Conservation (phyloP, 2,797 vertebrate genomes). For the Notolepis coatsorum region DNA sequence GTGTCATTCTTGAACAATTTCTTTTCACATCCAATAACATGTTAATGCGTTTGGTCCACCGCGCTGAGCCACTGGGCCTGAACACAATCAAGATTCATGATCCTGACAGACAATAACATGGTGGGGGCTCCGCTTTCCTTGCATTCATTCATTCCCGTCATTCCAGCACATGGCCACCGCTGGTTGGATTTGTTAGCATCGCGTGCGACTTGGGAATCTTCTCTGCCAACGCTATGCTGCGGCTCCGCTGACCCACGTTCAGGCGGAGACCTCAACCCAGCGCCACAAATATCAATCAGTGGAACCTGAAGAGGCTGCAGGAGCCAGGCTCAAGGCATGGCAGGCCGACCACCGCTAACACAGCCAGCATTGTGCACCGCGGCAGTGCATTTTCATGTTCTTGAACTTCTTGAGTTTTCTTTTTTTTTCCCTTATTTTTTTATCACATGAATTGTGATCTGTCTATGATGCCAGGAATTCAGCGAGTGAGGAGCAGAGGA, state of each 20-base stretch:
- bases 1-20: no score
- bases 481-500: conserved; percentile 16
- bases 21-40: no score
- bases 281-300: conserved; percentile 17
- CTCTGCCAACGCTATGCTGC: neutral
- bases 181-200: neutral
- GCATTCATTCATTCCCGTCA: no score
- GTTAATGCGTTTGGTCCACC: no score
- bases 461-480: conserved; percentile 39
- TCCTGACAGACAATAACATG: no score
- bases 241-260: neutral
- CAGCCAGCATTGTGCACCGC: conserved; percentile 35
- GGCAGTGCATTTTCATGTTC: conserved; percentile 13
- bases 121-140: no score
- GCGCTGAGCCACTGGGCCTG: no score
- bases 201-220: neutral
- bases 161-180: neutral
- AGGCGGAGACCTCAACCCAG: neutral
- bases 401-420: neutral
- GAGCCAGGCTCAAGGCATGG: conserved; percentile 18
- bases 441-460: conserved; percentile 39
- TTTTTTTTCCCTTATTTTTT: conserved; percentile 35
- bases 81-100: no score
- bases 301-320: conserved; percentile 24
- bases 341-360: conserved; percentile 23